These are phyloP conservation scores for Noctua janthe DNA, from an alignment of 2,888 invertebrate genomes.

Conservation along the genomic window DNA sequence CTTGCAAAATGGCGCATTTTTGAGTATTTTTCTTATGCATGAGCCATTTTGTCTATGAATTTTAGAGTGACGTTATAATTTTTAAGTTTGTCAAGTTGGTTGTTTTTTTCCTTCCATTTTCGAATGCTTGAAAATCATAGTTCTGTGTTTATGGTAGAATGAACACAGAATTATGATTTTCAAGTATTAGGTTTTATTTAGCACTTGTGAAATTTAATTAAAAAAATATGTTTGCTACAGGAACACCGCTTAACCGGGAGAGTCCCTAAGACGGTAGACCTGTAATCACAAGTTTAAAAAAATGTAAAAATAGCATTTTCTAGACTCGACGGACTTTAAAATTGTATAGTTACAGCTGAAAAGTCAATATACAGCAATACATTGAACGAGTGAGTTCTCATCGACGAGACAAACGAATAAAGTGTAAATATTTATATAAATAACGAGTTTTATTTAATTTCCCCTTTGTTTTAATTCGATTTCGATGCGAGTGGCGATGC, in stretches of 20 bases:
- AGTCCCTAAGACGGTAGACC: background rate
- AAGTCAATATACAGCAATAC: slow-evolving; percentile 67
- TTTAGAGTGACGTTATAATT: slow-evolving; percentile 26
- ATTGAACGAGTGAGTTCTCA: slow-evolving; percentile 63
- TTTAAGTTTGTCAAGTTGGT: slow-evolving; percentile 25
- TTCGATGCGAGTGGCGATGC: too few relatives aligned
- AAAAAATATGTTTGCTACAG: background rate
- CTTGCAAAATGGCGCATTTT: slow-evolving; percentile 5
- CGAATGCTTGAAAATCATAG: background rate
- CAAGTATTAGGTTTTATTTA: background rate
- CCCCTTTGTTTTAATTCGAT: background rate
- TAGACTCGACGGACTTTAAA: slow-evolving; percentile 40
- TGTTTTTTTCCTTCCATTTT: background rate
- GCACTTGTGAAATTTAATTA: background rate
- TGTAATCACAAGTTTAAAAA: background rate
- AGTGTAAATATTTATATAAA: slow-evolving; percentile 87
- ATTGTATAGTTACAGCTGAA: slow-evolving; percentile 12
- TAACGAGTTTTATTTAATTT: slow-evolving; percentile 74
- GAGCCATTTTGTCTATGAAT: slow-evolving; percentile 13
- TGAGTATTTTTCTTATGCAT: background rate
- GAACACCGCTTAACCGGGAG: background rate
- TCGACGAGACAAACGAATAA: slow-evolving; percentile 76
- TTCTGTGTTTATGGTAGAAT: too few relatives aligned
- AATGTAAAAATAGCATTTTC: background rate
- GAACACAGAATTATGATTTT: too few relatives aligned